Evolutionary conservation across 1,140 invertebrate genomes (phyloP).

Genomic region (Rhyzopertha dominica): DNA sequence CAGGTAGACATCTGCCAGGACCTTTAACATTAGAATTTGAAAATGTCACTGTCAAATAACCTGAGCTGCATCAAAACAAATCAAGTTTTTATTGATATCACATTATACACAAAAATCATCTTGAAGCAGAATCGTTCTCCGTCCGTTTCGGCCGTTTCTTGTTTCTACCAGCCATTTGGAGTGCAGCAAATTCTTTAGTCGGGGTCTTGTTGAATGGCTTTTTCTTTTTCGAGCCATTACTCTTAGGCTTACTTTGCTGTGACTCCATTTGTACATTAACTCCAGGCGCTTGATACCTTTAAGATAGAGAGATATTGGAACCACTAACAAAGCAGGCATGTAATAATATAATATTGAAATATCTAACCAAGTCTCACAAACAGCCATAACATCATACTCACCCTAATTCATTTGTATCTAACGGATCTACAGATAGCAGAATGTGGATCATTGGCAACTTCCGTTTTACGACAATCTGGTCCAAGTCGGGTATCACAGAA

Average conservation of each 20-base stretch:
- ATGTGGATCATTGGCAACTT: constrained; percentile 74
- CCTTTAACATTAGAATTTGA: too few relatives aligned
- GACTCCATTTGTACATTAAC: background rate
- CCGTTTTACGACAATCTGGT: constrained; percentile 64
- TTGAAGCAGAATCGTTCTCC: background rate
- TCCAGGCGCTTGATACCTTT: constrained; percentile 33
- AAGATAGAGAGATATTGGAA: constrained; percentile 6
- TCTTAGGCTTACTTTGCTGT: background rate
- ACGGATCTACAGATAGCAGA: constrained; percentile 56
- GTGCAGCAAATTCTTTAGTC: constrained; percentile 5
- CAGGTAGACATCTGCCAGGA: too few relatives aligned
- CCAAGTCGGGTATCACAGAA: constrained; percentile 66
- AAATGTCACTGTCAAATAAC: too few relatives aligned
- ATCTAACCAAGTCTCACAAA: background rate
- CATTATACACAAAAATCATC: too few relatives aligned
- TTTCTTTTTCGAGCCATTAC: background rate
- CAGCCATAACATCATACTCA: constrained; percentile 32
- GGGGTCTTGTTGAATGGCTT: too few relatives aligned
- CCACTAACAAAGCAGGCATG: background rate
- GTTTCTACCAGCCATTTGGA: background rate
- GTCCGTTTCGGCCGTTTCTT: background rate
- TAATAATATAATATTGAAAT: background rate
- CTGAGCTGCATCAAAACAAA: too few relatives aligned
- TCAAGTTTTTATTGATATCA: too few relatives aligned
- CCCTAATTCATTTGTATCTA: constrained; percentile 51